Evolutionary conservation across 2,888 invertebrate species (phyloP), one percentile per base, ranked within the genome.

Genomic region (Horisme vitalbata): DNA sequence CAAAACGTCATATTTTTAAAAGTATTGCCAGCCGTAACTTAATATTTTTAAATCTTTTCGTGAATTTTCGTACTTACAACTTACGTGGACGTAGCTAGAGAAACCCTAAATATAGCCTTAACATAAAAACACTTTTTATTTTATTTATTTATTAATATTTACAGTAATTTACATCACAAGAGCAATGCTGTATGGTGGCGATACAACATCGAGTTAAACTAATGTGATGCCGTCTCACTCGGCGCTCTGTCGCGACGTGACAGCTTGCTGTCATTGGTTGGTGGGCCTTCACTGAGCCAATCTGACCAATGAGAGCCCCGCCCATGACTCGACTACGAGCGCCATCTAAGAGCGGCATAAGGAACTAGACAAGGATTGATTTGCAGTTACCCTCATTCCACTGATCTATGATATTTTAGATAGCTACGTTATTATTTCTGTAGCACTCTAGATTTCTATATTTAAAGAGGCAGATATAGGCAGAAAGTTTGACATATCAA

Each of bases 81-180:
- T 70, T 76, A 78, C 55, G 47, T 62, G 65, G 71, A 68, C 66
- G 66, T 70, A 69, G 56, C 59, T 65, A 70, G 65, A 61, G 63
- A 63, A 26, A 64, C 54, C 63, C 64, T 75, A 75, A 45, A 30
- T 57, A 68, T 70, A 73, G 64, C 65, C 81, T 83, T 83, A 83
- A 67, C 63, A 56, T 68, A 75, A 73, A 72, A 67, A 74, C 65
- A 63, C 63, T 55, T 60, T 69, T 67, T 65, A 75, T 70, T 71
- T 75, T 70, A 74, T 74, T 55, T 57, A 61, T 54, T 57, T 62
- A 66, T 65, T 54, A 59, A 55, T 84, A 87, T 86, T 75, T 89
- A 89, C 88, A 89, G 79, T 86, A 88, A 87, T 88, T 88, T 89
- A 89, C 88, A 89, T 87, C 84, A 84, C 85, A 83, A 74, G 74